These are phyloP conservation scores for Rhodophaea formosa DNA, from an alignment of 2,888 invertebrate genomes.

Conservation along the genomic window DNA sequence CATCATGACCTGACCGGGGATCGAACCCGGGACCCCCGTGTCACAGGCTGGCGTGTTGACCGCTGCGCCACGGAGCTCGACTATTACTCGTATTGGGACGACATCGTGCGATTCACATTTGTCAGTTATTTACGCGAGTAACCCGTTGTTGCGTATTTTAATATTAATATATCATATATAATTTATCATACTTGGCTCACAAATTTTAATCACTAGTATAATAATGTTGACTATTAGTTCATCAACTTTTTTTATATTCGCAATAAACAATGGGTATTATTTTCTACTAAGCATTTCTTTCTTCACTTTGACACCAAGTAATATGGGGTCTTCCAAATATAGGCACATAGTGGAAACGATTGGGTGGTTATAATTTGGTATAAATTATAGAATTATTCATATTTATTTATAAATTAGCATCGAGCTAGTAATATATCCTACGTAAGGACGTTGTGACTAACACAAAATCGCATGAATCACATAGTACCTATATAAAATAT, in stretches of 20 bases:
- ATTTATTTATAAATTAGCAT: constrained; percentile 29
- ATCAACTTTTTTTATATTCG: neutral
- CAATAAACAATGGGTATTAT: neutral
- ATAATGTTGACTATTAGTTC: too few relatives aligned
- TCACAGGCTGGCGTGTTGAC: too few relatives aligned
- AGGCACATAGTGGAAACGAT: constrained; percentile 14
- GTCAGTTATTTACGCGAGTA: too few relatives aligned
- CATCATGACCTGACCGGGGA: too few relatives aligned
- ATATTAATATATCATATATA: neutral
- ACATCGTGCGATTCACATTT: too few relatives aligned
- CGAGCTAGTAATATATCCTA: constrained; percentile 29
- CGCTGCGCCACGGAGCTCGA: too few relatives aligned
- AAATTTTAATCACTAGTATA: neutral
- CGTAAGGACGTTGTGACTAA: constrained; percentile 35
- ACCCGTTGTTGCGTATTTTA: neutral
- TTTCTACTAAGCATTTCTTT: constrained; percentile 11
- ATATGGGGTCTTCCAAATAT: constrained; percentile 26
- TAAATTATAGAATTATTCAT: constrained; percentile 24
- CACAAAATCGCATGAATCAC: constrained; percentile 22
- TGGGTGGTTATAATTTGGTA: constrained; percentile 7
- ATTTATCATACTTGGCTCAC: neutral
- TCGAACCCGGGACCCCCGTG: too few relatives aligned
- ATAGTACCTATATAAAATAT: neutral
- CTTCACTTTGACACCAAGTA: constrained; percentile 6
- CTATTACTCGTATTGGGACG: too few relatives aligned